These are phyloP conservation scores for Leucoma salicis DNA, from an alignment of 2,888 invertebrate genomes.

Conservation along the genomic window DNA sequence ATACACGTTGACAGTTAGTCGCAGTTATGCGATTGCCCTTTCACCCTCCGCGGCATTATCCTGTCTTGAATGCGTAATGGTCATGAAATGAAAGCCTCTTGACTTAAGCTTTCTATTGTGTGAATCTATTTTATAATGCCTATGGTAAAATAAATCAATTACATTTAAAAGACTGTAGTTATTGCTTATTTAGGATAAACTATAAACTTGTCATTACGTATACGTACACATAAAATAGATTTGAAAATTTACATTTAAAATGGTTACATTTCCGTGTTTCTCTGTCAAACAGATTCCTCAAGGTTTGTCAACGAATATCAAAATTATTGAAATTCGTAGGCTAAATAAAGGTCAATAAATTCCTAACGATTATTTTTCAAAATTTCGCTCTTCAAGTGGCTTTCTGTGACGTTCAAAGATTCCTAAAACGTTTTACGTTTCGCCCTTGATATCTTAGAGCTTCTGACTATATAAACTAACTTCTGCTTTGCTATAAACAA, in stretches of 20 bases:
- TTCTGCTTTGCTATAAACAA: too few species aligned
- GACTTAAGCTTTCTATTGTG: slow-evolving; percentile 45
- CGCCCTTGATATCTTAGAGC: too few species aligned
- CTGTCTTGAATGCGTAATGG: slow-evolving; percentile 42
- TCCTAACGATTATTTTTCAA: too few species aligned
- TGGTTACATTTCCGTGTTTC: slow-evolving; percentile 22
- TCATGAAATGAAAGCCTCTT: slow-evolving; percentile 44
- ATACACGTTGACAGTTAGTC: slow-evolving; percentile 6
- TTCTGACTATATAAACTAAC: too few species aligned
- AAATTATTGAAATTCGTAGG: neutral
- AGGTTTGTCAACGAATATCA: slow-evolving; percentile 4
- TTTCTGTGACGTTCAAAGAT: too few species aligned
- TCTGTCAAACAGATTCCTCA: slow-evolving; percentile 11
- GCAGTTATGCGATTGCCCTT: slow-evolving; percentile 32
- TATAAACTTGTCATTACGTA: too few species aligned
- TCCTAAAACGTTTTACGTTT: too few species aligned
- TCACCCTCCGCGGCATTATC: slow-evolving; percentile 35
- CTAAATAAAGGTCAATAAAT: neutral
- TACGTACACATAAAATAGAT: too few species aligned
- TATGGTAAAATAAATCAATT: slow-evolving; percentile 28
- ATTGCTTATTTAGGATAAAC: too few species aligned
- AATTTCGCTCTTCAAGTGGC: too few species aligned
- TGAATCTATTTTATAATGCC: slow-evolving; percentile 41
- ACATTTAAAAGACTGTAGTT: too few species aligned
- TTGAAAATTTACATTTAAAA: slow-evolving; percentile 10